phyloP scores from a whole-genome alignment of 2,888 invertebrate species.

The Mesorhabditis spiculigera region DNA sequence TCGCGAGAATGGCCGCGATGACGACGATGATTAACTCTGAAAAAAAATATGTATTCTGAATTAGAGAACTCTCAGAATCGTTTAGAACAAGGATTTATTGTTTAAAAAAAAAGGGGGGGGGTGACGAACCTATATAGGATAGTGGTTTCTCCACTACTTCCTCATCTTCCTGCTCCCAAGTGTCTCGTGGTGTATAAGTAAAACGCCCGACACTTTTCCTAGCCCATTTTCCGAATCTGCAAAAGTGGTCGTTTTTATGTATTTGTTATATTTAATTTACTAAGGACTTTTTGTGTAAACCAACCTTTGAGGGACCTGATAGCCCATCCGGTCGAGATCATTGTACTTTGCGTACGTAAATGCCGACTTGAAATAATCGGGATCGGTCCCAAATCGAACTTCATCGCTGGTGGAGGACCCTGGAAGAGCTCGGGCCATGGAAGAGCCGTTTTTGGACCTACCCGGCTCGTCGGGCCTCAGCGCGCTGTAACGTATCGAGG shows the following conservation, averaged over 20 bases:
- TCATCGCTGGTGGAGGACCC: not conserved
- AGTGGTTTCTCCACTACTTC: not conserved
- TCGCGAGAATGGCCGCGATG: conserved; percentile 33
- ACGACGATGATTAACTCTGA: conserved; percentile 18
- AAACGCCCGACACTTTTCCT: not conserved
- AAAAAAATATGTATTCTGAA: not conserved
- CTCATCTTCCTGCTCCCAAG: conserved; percentile 1
- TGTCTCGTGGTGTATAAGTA: not conserved
- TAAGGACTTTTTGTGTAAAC: not conserved
- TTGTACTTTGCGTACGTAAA: conserved; percentile 46
- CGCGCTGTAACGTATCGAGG: conserved; percentile 2
- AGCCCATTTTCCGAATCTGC: not conserved
- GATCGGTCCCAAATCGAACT: conserved; percentile 2
- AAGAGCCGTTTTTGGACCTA: not conserved
- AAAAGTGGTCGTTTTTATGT: not conserved
- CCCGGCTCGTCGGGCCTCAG: not conserved
- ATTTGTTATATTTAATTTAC: not conserved
- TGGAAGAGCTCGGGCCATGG: not conserved
- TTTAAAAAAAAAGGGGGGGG: too few species aligned
- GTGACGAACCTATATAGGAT: not conserved
- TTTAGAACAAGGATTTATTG: too few species aligned
- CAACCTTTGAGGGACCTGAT: conserved; percentile 33
- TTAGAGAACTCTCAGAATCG: not conserved
- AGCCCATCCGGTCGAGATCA: conserved; percentile 44
- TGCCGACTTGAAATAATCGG: conserved; percentile 24